Conservation (phyloP, 1,140 invertebrate species). For the Caenorhabditis brenneri region DNA sequence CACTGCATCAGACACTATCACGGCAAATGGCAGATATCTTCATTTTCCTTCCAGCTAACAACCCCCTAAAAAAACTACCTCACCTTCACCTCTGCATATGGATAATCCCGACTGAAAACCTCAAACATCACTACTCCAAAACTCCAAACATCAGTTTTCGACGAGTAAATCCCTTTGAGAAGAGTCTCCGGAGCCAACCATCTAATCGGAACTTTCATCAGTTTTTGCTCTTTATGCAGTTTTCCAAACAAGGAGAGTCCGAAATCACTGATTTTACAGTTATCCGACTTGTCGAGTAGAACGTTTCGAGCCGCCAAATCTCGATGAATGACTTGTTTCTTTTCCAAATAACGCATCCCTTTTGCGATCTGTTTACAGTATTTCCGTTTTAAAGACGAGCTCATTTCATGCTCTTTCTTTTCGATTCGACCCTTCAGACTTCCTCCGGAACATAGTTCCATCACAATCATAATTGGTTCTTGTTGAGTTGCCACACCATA, state of each 20-base stretch:
- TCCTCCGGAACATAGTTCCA: constrained; percentile 50
- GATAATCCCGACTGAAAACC: constrained; percentile 42
- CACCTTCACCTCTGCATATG: constrained; percentile 4
- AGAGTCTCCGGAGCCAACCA: constrained; percentile 95
- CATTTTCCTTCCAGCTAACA: too few relatives aligned
- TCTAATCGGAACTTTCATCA: constrained; percentile 77
- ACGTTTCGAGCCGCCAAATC: constrained; percentile 81
- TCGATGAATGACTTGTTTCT: constrained; percentile 18
- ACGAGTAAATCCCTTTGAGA: constrained; percentile 90
- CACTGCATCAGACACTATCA: too few relatives aligned
- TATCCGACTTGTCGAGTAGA: constrained; percentile 37
- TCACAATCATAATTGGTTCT: constrained; percentile 58
- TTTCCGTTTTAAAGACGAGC: background rate
- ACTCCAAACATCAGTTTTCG: constrained; percentile 90
- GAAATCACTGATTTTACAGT: constrained; percentile 57
- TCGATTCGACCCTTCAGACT: constrained; percentile 3
- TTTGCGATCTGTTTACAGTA: constrained; percentile 36
- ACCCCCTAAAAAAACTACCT: too few relatives aligned
- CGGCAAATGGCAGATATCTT: too few relatives aligned
- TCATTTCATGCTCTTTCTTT: background rate
- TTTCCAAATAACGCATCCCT: constrained; percentile 32
- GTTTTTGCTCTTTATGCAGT: constrained; percentile 50
- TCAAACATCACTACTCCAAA: constrained; percentile 58
- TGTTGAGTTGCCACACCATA: constrained; percentile 53
- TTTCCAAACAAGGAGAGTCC: constrained; percentile 51